phyloP scores from a whole-genome alignment of 2,797 vertebrate genomes.

The Onychomys torridus region DNA sequence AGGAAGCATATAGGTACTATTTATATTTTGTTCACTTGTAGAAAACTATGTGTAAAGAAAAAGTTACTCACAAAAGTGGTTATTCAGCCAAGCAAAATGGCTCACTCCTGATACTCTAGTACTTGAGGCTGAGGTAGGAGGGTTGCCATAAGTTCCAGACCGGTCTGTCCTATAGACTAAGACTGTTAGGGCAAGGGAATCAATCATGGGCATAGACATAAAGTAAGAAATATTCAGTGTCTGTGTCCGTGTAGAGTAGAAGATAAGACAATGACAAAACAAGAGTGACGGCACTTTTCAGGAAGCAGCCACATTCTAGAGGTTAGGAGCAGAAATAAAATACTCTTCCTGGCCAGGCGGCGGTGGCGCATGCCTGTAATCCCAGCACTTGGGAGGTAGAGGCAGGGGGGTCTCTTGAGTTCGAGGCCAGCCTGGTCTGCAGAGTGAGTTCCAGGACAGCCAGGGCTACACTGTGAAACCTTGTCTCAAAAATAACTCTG shows the following conservation, averaged over 20 bases:
- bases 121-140: not conserved
- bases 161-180: not conserved
- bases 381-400: not conserved
- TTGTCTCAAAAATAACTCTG: not conserved
- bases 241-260: accelerated
- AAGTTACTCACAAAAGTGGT: accelerated
- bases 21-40: accelerated
- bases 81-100: not conserved
- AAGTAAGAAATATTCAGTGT: not conserved
- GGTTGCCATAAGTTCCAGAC: not conserved
- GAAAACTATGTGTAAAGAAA: accelerated
- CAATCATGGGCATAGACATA: not conserved
- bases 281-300: not conserved
- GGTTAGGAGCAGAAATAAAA: not conserved
- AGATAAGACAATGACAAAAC: too few relatives aligned
- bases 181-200: not conserved
- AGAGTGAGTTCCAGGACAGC: not conserved
- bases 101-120: not conserved
- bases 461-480: not conserved
- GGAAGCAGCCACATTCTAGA: not conserved
- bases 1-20: not conserved
- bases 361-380: not conserved
- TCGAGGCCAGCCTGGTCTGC: not conserved
- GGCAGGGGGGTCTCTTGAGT: not conserved
- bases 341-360: not conserved